Base-by-base conservation (phyloP, 2,888 invertebrate species). In the Pheosia gnoma region DNA sequence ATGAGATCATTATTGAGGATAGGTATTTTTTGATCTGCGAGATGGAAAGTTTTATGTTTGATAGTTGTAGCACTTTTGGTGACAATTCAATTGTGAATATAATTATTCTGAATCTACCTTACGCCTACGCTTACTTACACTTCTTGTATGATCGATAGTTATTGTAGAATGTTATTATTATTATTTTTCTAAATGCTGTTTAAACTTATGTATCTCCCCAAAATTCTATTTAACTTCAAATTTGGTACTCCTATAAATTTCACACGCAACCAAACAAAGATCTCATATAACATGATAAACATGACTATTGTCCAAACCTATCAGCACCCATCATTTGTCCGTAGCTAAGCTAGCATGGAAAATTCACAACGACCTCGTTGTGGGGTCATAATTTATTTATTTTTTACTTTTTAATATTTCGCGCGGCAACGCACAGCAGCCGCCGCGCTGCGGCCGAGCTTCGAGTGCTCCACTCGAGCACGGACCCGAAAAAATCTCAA, bases 351-450 rank as follows among this genome's bases (percentile, higher is more conserved):
- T 78, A 55, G 61, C 82, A 79, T 79, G 85, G 81, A 83, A 81
- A 81, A 83, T 75, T 85, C 77, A 79, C 86, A 84, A 82, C 82
- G 85, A 81, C 84, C 84, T 85, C 87, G 77, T 67, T 83, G 65
- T 68, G 85, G 88, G 82, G 83, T 77, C 82, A 81, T 81, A 83
- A 86, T 81, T 83, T 83, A 87, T 86, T 86, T 80, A 82, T 88
- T 88, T 89, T 87, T 85, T 89, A 85, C 87, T 87, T 90, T 89
- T 90, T 89, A 89, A 89, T 90, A 91, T 89, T 91, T 92, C 87
- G 87, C 91, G 87, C 90, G 87, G 80, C 84, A 61, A 70, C 71
- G 59, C 25, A 25, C 25, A 25, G 80, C 78, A 80, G 55, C 39
- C 39, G 80, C 86, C 86, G 87, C 81, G 55, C 39, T 13, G 80